Base-by-base conservation (phyloP, 1,140 invertebrate species). In the Monochamus saltuarius region DNA sequence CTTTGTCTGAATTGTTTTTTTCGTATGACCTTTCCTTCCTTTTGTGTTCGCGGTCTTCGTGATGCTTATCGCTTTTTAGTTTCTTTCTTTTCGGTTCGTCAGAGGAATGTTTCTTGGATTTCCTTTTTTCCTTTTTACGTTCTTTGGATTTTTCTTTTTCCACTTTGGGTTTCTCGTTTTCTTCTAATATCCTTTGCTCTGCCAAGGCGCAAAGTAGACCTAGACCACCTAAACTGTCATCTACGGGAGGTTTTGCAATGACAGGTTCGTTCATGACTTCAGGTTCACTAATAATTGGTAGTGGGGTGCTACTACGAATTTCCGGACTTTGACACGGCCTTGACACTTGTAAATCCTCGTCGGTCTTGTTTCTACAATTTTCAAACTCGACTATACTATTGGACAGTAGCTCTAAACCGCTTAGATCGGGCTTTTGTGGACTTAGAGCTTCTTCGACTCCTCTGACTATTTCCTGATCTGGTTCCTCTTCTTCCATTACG, bases 191-290 rank as follows among this genome's bases (percentile, higher is more conserved):
- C 54, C 90, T 82, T 69, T 93, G 90, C 70, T 94, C 91, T 0
- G 91, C 92, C 19, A 94, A 76, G 1, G 90, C 90, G 75, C 92
- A 94, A 4, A 95, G 74, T 19, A 95, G 75, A 55, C 89, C 89
- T 17, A 95, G 76, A 0, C 91, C 89, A 59, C 87, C 87, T 1
- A 90, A 80, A 9, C 75, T 79, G 64, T 82, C 81, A 42, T 74
- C 79, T 10, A 59, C 45, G 38, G 51, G 38, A 52, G 45, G 38
- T 36, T 63, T 59, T 22, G 14, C 69, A 77, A 70, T 76, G 77
- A 55, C 56, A 61, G 4, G 61, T 64, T 11, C 43, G 59, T 7
- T 59, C 65, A 46, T 73, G 66, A 4, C 66, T 10, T 72, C 65
- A 54, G 59, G 59, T n/a, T 64, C 13, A 11, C 59, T 62, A 54